A percentile compares a stretch with the other conserved stretches of the same genome.
phyloP scores from a whole-genome alignment of 2,888 invertebrate genomes.

The Chrysodeixis includens region DNA sequence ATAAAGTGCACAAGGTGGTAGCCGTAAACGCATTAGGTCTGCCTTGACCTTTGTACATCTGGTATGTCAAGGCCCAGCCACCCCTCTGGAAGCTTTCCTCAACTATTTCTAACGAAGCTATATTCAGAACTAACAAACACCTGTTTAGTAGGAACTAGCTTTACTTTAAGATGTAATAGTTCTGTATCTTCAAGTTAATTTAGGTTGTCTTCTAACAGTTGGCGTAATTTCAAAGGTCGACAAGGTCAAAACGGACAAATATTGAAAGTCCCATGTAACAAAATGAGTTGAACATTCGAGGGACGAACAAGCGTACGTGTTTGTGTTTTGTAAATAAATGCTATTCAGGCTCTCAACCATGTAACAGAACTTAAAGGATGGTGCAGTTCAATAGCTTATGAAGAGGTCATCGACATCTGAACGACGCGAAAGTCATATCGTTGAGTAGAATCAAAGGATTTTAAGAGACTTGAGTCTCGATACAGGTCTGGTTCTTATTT shows the following conservation, averaged over 20 bases:
- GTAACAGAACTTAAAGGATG: slow-evolving; percentile 55
- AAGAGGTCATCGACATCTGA: slow-evolving; percentile 61
- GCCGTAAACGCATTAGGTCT: slow-evolving; percentile 75
- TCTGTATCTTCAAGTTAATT: not conserved
- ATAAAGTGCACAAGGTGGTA: slow-evolving; percentile 76
- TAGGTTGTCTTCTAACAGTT: not conserved
- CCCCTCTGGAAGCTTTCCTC: slow-evolving; percentile 70
- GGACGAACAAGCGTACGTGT: not conserved
- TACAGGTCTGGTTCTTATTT: slow-evolving; percentile 71
- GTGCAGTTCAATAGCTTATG: slow-evolving; percentile 55
- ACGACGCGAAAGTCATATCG: slow-evolving; percentile 52
- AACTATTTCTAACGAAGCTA: slow-evolving; percentile 65
- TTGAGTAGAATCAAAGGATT: slow-evolving; percentile 60
- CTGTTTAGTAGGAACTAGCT: too few species aligned
- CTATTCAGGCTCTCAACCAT: slow-evolving; percentile 59
- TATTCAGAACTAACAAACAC: slow-evolving; percentile 56
- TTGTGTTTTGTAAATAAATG: slow-evolving; percentile 26
- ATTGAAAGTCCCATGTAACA: not conserved
- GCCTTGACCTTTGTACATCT: slow-evolving; percentile 78
- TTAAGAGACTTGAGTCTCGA: slow-evolving; percentile 62
- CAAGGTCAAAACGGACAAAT: not conserved
- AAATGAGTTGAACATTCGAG: not conserved
- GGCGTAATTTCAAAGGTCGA: not conserved
- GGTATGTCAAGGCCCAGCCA: slow-evolving; percentile 75
- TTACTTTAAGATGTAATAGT: too few species aligned